Evolutionary conservation across 1,140 invertebrate species (phyloP).

Genomic region (Caenorhabditis tropicalis): DNA sequence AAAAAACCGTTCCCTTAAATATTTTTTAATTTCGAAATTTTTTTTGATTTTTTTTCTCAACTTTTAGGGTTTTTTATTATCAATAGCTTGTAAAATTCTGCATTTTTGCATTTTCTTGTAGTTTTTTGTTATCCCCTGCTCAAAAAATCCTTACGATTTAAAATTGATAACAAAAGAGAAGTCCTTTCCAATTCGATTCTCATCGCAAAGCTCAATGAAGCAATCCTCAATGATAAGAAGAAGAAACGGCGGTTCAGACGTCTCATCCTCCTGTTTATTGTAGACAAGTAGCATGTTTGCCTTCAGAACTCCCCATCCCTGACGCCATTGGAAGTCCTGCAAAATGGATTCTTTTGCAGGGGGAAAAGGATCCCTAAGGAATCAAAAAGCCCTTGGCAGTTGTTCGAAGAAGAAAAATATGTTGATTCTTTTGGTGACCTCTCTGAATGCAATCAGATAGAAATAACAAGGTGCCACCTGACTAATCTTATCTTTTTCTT

Average conservation of each 20-base stretch:
- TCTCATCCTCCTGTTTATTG: slow-evolving; percentile 41
- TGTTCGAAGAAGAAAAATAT: too few relatives aligned
- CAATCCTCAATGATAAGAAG: slow-evolving; percentile 57
- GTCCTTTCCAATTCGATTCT: slow-evolving; percentile 57
- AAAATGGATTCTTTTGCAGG: too few relatives aligned
- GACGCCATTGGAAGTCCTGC: slow-evolving; percentile 54
- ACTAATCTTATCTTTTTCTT: too few relatives aligned
- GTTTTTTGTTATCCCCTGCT: neutral
- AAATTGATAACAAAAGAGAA: slow-evolving; percentile 59
- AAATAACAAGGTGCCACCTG: too few relatives aligned
- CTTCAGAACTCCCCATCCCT: slow-evolving; percentile 55
- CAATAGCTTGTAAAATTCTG: neutral
- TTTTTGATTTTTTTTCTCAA: too few relatives aligned
- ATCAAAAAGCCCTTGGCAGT: too few relatives aligned
- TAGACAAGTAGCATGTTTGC: slow-evolving; percentile 58
- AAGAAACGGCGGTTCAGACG: slow-evolving; percentile 45
- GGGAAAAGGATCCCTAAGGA: too few relatives aligned
- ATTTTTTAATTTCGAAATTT: too few relatives aligned
- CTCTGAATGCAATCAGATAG: too few relatives aligned
- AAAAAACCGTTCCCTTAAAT: too few relatives aligned
- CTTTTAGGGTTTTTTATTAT: neutral
- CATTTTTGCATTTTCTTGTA: neutral
- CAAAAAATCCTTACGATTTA: slow-evolving; percentile 55
- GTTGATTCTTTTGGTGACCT: too few relatives aligned
- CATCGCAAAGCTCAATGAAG: slow-evolving; percentile 58